phyloP scores from a whole-genome alignment of 2,888 invertebrate genomes.

The Conus canariensis region DNA sequence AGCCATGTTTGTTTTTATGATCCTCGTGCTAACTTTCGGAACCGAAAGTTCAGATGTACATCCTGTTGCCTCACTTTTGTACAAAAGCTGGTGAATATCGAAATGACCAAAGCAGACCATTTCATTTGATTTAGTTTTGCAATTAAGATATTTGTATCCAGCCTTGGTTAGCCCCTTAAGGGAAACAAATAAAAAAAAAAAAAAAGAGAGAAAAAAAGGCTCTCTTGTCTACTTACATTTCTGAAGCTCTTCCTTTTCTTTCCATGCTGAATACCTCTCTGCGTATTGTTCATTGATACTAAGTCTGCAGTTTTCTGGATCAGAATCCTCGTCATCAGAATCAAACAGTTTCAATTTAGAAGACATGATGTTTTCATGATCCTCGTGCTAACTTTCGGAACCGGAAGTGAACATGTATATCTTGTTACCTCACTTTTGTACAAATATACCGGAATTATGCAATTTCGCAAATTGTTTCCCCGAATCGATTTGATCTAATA shows the following conservation, averaged over 20 bases:
- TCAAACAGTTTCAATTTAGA: background rate
- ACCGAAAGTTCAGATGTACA: background rate
- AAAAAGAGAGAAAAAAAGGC: no score
- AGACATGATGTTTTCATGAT: background rate
- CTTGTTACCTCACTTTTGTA: no score
- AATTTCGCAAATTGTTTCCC: no score
- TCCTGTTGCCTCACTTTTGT: no score
- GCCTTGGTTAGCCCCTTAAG: no score
- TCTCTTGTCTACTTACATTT: slow-evolving; percentile 41
- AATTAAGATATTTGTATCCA: no score
- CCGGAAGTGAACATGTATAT: background rate
- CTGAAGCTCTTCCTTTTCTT: slow-evolving; percentile 49
- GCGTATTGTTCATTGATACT: slow-evolving; percentile 49
- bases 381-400: background rate
- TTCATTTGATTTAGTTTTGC: no score
- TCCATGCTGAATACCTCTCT: slow-evolving; percentile 44
- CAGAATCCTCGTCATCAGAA: slow-evolving; percentile 4
- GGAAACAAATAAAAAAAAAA: no score
- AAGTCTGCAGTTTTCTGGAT: slow-evolving; percentile 23
- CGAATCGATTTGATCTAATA: no score
- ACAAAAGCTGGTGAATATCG: no score
- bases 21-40: background rate
- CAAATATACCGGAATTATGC: no score
- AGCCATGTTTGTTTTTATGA: background rate
- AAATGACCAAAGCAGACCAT: no score